Base-by-base conservation (phyloP, 2,888 invertebrate genomes). In the Drosophila affinis region DNA sequence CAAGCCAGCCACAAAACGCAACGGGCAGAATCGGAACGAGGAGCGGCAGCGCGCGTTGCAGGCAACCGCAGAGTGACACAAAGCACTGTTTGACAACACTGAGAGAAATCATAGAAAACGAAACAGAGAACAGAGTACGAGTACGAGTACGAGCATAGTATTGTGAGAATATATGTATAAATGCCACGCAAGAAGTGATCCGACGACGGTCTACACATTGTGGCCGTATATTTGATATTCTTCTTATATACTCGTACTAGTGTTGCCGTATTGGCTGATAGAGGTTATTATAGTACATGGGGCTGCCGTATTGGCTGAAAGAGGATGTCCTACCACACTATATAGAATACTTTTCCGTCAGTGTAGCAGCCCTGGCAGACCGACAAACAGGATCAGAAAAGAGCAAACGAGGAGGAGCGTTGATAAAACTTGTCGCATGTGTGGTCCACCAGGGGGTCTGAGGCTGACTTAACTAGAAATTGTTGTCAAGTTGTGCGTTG, bases 51-150 rank as follows among this genome's bases (percentile, higher is more conserved):
- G 48, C 56, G 72, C 70, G 62, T 72, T 68, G 77, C 70, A 79
- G 64, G 57, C 54, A 70, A 75, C 75, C 77, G 71, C 87, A 80
- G 77, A 78, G 70, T 78, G 73, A 72, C 77, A 84, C 88, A 88
- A 76, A 84, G 85, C 75, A 74, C 32, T 55, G 61, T 72, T 70
- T 72, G 62, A 72, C 21, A 32, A 39, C 62, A 70, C 55, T 39
- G 18, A 49, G 44, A 60, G 69, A 39, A 68, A 48, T 67, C 44
- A 52, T 49, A 14, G 29, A 18, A 47, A 34, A 21, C 21, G 34
- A 57, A 5, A 2, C 18, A 14, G 17, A 10, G 5, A 17, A 4
- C 34, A 12, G 9, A 29, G 6, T 2, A 32, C n/a, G 4, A 3
- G 17, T n/a, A 9, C 9, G n/a, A n/a, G 4, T 17, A 6, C 3